These are phyloP conservation scores for Andrena minutula DNA, from an alignment of 2,888 invertebrate species.

Conservation along the genomic window DNA sequence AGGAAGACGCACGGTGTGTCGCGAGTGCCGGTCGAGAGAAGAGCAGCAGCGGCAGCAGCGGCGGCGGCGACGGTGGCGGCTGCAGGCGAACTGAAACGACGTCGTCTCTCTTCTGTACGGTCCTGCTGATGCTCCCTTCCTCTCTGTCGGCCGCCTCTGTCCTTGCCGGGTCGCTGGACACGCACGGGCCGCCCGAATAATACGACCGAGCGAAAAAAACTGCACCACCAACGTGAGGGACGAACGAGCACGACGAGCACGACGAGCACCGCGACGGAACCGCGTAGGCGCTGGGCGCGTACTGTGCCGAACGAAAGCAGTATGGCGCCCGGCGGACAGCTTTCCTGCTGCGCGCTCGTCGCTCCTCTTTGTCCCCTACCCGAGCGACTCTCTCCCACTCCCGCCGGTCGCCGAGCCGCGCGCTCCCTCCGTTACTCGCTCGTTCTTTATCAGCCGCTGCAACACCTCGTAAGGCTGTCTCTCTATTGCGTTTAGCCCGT, in stretches of 20 bases:
- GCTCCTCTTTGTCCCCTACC: conserved; percentile 54
- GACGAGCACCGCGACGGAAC: conserved; percentile 69
- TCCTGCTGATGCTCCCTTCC: background rate
- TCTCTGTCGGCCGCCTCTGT: background rate
- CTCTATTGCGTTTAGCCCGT: background rate
- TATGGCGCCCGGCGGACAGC: conserved; percentile 77
- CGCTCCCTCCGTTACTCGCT: background rate
- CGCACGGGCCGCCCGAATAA: conserved; percentile 20
- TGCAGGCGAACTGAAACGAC: conserved; percentile 31
- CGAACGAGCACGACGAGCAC: conserved; percentile 42
- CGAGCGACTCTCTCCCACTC: conserved; percentile 8
- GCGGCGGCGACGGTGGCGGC: conserved; percentile 30
- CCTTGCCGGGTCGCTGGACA: conserved; percentile 15
- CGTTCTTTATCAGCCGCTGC: background rate
- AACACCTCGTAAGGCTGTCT: background rate
- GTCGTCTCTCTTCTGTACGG: conserved; percentile 20
- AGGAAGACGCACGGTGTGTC: conserved; percentile 38
- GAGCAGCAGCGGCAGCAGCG: conserved; percentile 46
- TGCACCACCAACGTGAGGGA: conserved; percentile 54
- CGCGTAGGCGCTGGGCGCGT: conserved; percentile 78
- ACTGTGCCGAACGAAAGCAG: conserved; percentile 78
- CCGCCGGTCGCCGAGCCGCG: background rate
- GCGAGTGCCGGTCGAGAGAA: conserved; percentile 46
- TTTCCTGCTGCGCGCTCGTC: conserved; percentile 71
- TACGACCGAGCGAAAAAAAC: conserved; percentile 18